A percentile compares a stretch with the other conserved stretches of the same genome.
phyloP scores from a whole-genome alignment of 1,140 invertebrate species.

The Pissodes strobi region DNA sequence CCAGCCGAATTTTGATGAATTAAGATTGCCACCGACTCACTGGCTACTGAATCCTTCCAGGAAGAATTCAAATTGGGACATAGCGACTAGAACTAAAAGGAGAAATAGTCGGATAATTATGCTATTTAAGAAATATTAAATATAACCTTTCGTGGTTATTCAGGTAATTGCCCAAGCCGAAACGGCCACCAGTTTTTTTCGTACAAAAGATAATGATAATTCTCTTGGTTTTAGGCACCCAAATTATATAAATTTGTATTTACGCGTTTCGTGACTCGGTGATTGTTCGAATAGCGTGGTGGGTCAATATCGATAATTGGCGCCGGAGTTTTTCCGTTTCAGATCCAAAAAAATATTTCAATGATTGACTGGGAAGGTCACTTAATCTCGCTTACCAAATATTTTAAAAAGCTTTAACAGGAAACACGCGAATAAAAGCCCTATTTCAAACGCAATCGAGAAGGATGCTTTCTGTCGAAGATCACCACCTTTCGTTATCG shows the following conservation, averaged over 20 bases:
- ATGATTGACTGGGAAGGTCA: no score
- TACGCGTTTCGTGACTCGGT: neutral
- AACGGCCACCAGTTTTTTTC: slow-evolving; percentile 1
- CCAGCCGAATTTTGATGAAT: neutral
- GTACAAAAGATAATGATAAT: slow-evolving; percentile 1
- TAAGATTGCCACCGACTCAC: slow-evolving; percentile 13
- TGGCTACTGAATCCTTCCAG: slow-evolving; percentile 4
- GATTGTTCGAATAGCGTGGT: neutral
- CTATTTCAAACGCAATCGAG: no score
- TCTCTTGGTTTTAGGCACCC: neutral
- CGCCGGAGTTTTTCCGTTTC: neutral
- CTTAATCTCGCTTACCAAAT: no score
- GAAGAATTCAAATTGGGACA: slow-evolving; percentile 16
- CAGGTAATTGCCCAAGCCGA: slow-evolving; percentile 1
- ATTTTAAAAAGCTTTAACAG: no score
- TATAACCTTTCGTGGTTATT: slow-evolving; percentile 3
- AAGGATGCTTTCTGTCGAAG: no score
- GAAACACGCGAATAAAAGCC: no score
- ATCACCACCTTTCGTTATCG: slow-evolving; percentile 2
- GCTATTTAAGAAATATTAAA: slow-evolving; percentile 21
- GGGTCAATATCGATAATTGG: neutral
- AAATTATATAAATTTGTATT: slow-evolving; percentile 4
- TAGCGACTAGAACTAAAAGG: neutral
- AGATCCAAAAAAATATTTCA: no score
- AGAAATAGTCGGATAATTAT: slow-evolving; percentile 10